Evolutionary conservation across 2,797 vertebrate genomes (phyloP), one percentile per base, ranked within the genome.

Genomic region (Sebastes flavidus): DNA sequence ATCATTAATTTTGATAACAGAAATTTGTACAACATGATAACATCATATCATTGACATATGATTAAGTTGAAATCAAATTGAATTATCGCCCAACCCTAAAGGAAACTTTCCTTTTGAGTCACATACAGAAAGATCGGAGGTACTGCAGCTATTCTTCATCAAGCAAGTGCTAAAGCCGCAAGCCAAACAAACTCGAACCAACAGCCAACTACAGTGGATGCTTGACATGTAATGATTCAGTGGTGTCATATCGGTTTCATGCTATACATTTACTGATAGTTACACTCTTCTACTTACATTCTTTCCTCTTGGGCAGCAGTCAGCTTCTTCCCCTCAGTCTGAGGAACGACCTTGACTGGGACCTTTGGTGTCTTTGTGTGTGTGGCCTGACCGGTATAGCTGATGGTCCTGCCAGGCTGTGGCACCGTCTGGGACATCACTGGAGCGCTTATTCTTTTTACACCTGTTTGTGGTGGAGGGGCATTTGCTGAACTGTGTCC

Each of bases 271-370:
- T 58, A 71, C 42, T 6, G 3, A 4, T n/a, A 12, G 14, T 6
- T 59, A 16, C 8, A 5, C n/a, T 5, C 4, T 0, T 65, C 3
- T 38, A 93, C 95, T 96, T 79, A 96, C 96, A 95, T 83, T 82
- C 95, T 89, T 29, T 96, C 94, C 69, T 94, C 89, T 87, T 96
- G 95, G n/a, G 93, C 94, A 20, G 89, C 87, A 2, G 86, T 94
- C 11, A 75, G 8, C 32, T 90, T 93, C 79, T 87, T 92, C 6
- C 1, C 70, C 4, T 82, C 91, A 0, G 92, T 92, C 62, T 90
- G 83, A 2, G 94, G 90, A n/a, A 75, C 1, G 16, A 46, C 32
- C 36, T 42, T 72, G 77, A 13, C 66, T 2, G 76, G 63, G 32
- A 66, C 12, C 55, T 83, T 87, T 38, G 90, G 86, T 0, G 86